Evolutionary conservation across 2,888 invertebrate genomes (phyloP).

Genomic region (Acleris sparsana): DNA sequence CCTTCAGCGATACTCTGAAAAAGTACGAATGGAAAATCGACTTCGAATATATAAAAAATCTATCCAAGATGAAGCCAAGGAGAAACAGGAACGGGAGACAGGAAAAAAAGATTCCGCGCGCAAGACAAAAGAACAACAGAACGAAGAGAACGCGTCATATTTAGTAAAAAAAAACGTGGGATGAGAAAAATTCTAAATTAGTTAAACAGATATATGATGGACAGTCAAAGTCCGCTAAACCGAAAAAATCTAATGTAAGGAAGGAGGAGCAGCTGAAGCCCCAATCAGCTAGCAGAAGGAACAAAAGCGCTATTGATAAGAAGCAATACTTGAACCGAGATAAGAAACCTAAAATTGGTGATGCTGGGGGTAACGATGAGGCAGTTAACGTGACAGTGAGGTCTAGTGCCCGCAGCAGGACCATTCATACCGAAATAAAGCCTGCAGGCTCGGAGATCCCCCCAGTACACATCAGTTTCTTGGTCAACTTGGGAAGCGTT

Average conservation of each 20-base stretch:
- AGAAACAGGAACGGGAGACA: conserved; percentile 48
- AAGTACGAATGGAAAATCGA: conserved; percentile 75
- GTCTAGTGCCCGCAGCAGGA: conserved; percentile 52
- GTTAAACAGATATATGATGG: conserved; percentile 46
- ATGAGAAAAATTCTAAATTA: conserved; percentile 49
- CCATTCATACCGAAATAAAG: conserved; percentile 50
- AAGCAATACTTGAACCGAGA: conserved; percentile 28
- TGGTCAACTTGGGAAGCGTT: conserved; percentile 65
- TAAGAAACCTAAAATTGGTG: conserved; percentile 25
- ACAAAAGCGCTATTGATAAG: conserved; percentile 28
- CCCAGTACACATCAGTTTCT: conserved; percentile 71
- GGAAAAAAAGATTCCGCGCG: conserved; percentile 42
- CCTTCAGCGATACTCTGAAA: conserved; percentile 77
- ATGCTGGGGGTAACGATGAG: conserved; percentile 36
- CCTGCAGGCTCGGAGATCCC: conserved; percentile 42
- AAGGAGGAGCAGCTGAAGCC: conserved; percentile 37
- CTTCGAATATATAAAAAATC: conserved; percentile 71
- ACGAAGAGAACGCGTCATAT: conserved; percentile 55
- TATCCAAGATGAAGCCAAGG: conserved; percentile 56
- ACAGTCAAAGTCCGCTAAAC: conserved; percentile 59
- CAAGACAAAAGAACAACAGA: conserved; percentile 39
- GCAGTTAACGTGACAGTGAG: conserved; percentile 45
- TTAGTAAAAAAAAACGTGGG: conserved; percentile 61
- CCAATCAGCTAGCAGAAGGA: conserved; percentile 38
- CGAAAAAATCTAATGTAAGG: conserved; percentile 40